Base-by-base conservation (phyloP, 2,797 vertebrate species). In the Hoplostethus atlanticus region DNA sequence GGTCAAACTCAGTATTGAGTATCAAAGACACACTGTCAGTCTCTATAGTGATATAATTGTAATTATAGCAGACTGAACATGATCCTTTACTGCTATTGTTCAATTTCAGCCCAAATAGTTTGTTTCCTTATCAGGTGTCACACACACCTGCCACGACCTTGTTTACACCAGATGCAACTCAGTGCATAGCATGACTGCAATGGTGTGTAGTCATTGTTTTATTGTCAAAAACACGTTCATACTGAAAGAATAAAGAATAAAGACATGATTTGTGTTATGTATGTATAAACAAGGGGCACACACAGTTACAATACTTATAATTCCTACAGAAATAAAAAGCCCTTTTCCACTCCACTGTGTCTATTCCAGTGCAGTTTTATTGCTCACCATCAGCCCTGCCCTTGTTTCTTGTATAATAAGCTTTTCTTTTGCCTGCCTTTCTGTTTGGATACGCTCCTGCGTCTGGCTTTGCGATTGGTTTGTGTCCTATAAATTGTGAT, bases 391-490 rank as follows among this genome's bases (percentile, higher is more conserved):
- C n/a, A 61, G 65, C 69, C 53, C 61, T 59, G 8, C 70, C 44
- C 57, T 42, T 48, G 57, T 76, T 38, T 69, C 71, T 73, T 80
- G 71, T 81, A 87, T 80, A 73, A 84, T 80, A 82, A 86, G 74
- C 56, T 11, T 78, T 89, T 91, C 81, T 72, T 76, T 72, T 7
- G 59, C 79, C 77, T 77, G 87, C 75, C 63, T 85, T 57, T 81
- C 84, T 81, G 84, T 75, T 82, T 54, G 66, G 77, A 76, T 51
- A 63, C 21, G 47, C 63, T 83, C 58, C 63, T 65, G 74, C 61
- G 44, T 30, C 66, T 66, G 61, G 47, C 50, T 63, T 58, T 76
- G 64, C 44, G 82, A 83, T 91, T 84, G 66, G 59, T 80, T 76
- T 70, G 75, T 64, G 66, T 87, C 81, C 75, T 70, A 21, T 85